Evolutionary conservation across 1,140 invertebrate genomes (phyloP).

Genomic region (Anastrepha obliqua): DNA sequence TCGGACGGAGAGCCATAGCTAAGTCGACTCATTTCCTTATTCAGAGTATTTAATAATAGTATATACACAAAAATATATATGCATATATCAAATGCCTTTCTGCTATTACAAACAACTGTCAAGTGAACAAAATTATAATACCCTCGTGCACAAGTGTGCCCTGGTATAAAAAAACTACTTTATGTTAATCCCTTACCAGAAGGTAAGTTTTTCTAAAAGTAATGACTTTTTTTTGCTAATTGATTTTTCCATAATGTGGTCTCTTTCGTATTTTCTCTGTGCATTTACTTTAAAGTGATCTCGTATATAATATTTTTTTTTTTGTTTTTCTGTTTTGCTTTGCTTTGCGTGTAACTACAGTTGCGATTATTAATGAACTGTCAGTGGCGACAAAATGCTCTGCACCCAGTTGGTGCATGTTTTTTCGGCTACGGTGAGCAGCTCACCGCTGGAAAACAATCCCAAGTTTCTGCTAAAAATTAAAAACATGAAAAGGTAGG

Average conservation of each 20-base stretch:
- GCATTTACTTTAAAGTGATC: not conserved
- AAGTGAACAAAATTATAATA: too few relatives aligned
- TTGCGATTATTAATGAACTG: conserved; percentile 50
- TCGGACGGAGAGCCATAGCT: too few relatives aligned
- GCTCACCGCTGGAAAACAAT: not conserved
- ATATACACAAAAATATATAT: too few relatives aligned
- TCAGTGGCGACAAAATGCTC: conserved; percentile 50
- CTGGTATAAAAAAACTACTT: not conserved
- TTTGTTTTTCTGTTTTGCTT: not conserved
- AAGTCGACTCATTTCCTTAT: too few relatives aligned
- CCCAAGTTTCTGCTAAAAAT: conserved; percentile 10
- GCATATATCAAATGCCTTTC: too few relatives aligned
- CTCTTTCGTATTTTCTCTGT: not conserved
- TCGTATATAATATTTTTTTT: conserved; percentile 5
- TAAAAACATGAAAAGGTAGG: conserved; percentile 42
- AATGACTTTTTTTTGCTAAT: conserved; percentile 24
- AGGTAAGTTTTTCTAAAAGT: not conserved
- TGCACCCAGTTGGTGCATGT: conserved; percentile 42
- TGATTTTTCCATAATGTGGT: conserved; percentile 2
- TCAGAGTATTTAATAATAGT: too few relatives aligned
- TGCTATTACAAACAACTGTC: too few relatives aligned
- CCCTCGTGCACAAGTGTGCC: too few relatives aligned
- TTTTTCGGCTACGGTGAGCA: not conserved
- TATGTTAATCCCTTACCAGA: not conserved
- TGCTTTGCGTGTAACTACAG: conserved; percentile 16